Conservation (phyloP, 2,888 invertebrate species). For the Sesia apiformis region DNA sequence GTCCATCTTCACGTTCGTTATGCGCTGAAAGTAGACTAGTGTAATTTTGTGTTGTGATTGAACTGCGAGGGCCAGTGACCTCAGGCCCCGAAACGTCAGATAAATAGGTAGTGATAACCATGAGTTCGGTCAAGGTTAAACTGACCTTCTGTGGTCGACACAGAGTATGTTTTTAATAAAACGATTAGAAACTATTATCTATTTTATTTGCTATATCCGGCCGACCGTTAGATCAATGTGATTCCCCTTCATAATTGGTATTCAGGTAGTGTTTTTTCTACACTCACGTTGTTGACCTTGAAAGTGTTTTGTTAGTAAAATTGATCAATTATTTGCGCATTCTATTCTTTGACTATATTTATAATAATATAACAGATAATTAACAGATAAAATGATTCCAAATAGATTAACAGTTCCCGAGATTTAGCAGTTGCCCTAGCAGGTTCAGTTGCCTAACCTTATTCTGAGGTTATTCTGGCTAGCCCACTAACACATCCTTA, state of each 20-base stretch:
- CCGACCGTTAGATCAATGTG: neutral
- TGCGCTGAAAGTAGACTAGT: slow-evolving; percentile 39
- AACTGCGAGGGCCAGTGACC: neutral
- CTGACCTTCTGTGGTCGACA: no score
- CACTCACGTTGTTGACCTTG: neutral
- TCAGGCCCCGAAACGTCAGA: neutral
- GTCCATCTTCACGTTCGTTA: slow-evolving; percentile 62
- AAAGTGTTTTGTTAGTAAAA: neutral
- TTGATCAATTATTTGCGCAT: neutral
- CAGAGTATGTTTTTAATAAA: no score
- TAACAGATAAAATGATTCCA: no score
- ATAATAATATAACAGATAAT: no score
- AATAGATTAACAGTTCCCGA: no score
- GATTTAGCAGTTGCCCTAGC: no score
- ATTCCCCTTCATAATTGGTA: neutral
- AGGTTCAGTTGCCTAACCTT: no score
- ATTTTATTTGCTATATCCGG: neutral
- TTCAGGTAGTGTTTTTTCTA: neutral
- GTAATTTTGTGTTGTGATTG: neutral
- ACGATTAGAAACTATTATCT: no score
- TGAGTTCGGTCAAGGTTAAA: no score
- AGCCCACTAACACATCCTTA: no score
- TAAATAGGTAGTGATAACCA: neutral
- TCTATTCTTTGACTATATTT: neutral
- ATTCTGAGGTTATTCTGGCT: no score